Percentiles rank a stretch among this genome's conserved stretches.
phyloP scores from a whole-genome alignment of 2,888 invertebrate genomes.

The Serripes groenlandicus region DNA sequence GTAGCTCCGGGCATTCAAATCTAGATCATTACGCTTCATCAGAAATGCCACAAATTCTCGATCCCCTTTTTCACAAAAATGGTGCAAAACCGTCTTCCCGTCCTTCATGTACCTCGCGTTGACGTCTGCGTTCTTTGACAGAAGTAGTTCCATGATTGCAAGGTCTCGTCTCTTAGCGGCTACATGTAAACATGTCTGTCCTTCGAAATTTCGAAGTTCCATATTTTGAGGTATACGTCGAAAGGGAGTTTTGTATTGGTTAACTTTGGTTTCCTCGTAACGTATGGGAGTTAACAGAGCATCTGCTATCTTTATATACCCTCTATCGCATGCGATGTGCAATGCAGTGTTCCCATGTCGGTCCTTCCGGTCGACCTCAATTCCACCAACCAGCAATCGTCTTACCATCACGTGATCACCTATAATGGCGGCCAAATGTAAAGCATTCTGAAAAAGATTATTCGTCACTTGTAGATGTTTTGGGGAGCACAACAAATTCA shows the following conservation, averaged over 20 bases:
- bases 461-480: slow-evolving; percentile 34
- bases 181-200: slow-evolving; percentile 48
- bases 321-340: slow-evolving; percentile 53
- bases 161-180: slow-evolving; percentile 40
- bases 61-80: slow-evolving; percentile 46
- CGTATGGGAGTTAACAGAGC: slow-evolving; percentile 37
- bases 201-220: slow-evolving; percentile 45
- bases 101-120: slow-evolving; percentile 41
- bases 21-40: slow-evolving; percentile 14
- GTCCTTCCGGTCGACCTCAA: slow-evolving; percentile 46
- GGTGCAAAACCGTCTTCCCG: slow-evolving; percentile 55
- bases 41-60: slow-evolving; percentile 21
- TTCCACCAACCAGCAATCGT: slow-evolving; percentile 47
- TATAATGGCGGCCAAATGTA: slow-evolving; percentile 52
- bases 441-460: slow-evolving; percentile 44
- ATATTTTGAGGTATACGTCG: slow-evolving; percentile 49
- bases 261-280: slow-evolving; percentile 41
- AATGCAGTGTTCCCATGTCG: slow-evolving; percentile 55
- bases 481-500: slow-evolving; percentile 9
- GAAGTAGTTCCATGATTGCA: slow-evolving; percentile 40
- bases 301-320: slow-evolving; percentile 10
- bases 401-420: slow-evolving; percentile 38
- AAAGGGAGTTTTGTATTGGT: slow-evolving; percentile 49
- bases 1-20: slow-evolving; percentile 48
- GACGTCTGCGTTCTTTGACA: slow-evolving; percentile 44